Conservation (phyloP, 2,797 vertebrate species). For the Hypotaenidia philippensis region DNA sequence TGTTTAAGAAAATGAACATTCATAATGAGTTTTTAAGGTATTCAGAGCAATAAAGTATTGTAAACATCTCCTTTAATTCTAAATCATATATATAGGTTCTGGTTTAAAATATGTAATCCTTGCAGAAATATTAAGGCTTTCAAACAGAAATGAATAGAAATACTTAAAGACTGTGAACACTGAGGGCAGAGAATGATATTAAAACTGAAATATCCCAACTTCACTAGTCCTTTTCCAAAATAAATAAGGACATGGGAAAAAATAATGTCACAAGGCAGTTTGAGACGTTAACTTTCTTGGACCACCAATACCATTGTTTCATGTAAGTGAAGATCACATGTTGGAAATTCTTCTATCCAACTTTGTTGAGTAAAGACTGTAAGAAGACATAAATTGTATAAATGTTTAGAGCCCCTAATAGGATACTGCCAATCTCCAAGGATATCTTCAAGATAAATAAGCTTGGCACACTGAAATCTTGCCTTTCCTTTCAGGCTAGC, state of each 20-base stretch:
- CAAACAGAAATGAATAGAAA: neutral
- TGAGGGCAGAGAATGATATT: conserved; percentile 17
- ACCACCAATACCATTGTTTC: conserved; percentile 12
- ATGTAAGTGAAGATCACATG: neutral
- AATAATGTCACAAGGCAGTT: conserved; percentile 42
- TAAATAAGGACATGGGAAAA: conserved; percentile 48
- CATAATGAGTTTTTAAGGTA: neutral
- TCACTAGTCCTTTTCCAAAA: conserved; percentile 45
- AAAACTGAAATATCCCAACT: conserved; percentile 39
- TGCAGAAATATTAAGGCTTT: neutral
- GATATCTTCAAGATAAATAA: conserved; percentile 46
- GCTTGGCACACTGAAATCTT: neutral
- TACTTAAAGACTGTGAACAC: neutral
- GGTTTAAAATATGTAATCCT: conserved; percentile 6
- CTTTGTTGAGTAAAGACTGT: conserved; percentile 39
- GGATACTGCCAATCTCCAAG: conserved; percentile 24
- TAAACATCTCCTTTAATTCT: neutral
- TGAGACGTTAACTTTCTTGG: conserved; percentile 52
- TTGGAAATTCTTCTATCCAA: conserved; percentile 43
- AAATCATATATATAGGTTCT: neutral
- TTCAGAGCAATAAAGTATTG: neutral
- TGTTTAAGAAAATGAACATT: neutral
- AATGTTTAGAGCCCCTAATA: conserved; percentile 27
- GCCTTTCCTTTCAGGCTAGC: neutral
- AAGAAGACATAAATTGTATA: conserved; percentile 31